phyloP scores from a whole-genome alignment of 2,797 vertebrate species.

The Geotrypetes seraphini region DNA sequence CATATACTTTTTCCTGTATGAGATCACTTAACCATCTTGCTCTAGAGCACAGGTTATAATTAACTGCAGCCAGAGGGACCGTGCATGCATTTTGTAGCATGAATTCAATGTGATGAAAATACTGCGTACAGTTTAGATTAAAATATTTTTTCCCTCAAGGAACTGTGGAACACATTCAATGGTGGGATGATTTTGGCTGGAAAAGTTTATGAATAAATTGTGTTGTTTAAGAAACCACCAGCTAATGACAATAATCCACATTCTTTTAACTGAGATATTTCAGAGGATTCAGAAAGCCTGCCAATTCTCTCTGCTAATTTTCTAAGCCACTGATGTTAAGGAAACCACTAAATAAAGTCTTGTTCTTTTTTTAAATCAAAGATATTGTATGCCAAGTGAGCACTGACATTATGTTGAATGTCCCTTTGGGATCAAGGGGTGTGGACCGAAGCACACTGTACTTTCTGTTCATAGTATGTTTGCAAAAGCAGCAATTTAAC shows the following conservation, averaged over 20 bases:
- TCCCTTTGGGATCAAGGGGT: not conserved
- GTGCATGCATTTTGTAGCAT: too few relatives aligned
- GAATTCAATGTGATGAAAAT: too few relatives aligned
- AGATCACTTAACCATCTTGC: too few relatives aligned
- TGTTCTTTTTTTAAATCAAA: not conserved
- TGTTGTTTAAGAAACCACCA: not conserved
- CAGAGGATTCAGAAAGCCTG: not conserved
- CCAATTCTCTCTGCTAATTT: not conserved
- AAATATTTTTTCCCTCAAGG: not conserved
- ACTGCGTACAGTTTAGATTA: not conserved
- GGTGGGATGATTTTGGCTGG: not conserved
- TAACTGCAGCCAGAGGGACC: too few relatives aligned
- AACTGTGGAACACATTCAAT: not conserved
- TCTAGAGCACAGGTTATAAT: too few relatives aligned
- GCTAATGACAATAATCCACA: not conserved
- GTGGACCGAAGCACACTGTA: not conserved
- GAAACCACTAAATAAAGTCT: not conserved
- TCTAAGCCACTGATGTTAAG: not conserved
- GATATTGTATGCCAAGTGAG: not conserved
- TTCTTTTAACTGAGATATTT: not conserved
- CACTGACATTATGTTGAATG: not conserved
- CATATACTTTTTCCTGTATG: too few relatives aligned
- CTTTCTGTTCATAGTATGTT: too few relatives aligned
- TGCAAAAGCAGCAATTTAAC: too few relatives aligned
- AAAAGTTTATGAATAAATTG: not conserved